Evolutionary conservation across 2,113 vertebrate genomes (phyloP).

Genomic region (Nasalis larvatus): DNA sequence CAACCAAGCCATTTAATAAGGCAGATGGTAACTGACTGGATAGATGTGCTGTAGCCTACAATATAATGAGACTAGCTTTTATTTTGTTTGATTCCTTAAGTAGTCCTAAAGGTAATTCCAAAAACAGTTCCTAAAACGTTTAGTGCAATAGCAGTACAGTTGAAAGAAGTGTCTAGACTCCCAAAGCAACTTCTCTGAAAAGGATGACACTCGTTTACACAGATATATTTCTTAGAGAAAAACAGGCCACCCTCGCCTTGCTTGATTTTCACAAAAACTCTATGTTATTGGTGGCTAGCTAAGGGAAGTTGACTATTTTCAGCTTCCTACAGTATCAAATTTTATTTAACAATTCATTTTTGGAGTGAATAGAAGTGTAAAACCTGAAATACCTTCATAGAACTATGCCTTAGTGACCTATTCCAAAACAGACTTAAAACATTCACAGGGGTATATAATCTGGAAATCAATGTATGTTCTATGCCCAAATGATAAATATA

Average conservation of each 20-base stretch:
- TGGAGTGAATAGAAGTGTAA: not conserved
- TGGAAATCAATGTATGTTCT: not conserved
- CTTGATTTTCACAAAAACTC: slow-evolving; percentile 25
- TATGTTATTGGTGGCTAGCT: not conserved
- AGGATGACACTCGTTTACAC: not conserved
- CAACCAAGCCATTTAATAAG: not conserved
- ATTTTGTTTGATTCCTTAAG: not conserved
- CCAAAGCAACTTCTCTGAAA: slow-evolving; percentile 12
- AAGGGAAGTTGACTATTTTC: not conserved
- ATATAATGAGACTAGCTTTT: not conserved
- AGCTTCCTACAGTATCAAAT: not conserved
- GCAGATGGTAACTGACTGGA: not conserved
- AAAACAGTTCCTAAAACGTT: not conserved
- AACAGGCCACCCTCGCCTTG: not conserved
- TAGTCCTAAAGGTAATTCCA: not conserved
- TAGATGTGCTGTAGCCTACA: not conserved
- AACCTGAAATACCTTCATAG: not conserved
- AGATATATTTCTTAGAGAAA: not conserved
- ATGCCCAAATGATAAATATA: not conserved
- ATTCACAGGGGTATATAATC: not conserved
- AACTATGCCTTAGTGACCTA: not conserved
- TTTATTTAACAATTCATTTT: slow-evolving; percentile 38
- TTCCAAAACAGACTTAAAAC: slow-evolving; percentile 7
- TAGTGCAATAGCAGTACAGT: not conserved
- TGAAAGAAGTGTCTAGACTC: not conserved